Percentiles rank a stretch among this genome's conserved stretches.
Evolutionary conservation across 1,140 invertebrate species (phyloP).

Genomic region (Drosophila pandora): DNA sequence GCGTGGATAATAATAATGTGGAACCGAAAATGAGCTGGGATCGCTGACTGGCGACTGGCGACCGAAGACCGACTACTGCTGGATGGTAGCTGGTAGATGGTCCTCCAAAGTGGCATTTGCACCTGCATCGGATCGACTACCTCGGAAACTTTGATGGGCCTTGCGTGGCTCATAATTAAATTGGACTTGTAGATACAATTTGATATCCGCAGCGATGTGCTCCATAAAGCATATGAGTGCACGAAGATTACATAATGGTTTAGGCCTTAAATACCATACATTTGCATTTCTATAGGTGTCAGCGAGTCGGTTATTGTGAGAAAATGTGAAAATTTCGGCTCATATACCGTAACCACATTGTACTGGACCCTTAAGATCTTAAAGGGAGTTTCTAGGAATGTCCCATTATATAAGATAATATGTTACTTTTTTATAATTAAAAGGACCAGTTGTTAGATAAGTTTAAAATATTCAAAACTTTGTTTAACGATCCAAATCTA

Average conservation of each 20-base stretch:
- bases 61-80: slow-evolving; percentile 9
- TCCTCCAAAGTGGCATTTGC: slow-evolving; percentile 61
- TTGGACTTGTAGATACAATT: slow-evolving; percentile 79
- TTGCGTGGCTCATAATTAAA: slow-evolving; percentile 77
- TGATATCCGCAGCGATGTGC: slow-evolving; percentile 64
- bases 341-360: slow-evolving; percentile 12
- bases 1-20: slow-evolving; percentile 82
- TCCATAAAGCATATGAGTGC: slow-evolving; percentile 67
- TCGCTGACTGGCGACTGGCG: slow-evolving; percentile 20
- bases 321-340: slow-evolving; percentile 27
- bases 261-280: slow-evolving; percentile 27
- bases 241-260: slow-evolving; percentile 58
- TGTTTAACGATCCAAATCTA: slow-evolving; percentile 27
- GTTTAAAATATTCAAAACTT: background rate
- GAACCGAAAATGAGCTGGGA: slow-evolving; percentile 75
- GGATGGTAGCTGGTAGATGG: slow-evolving; percentile 23
- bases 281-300: slow-evolving; percentile 33
- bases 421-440: slow-evolving; percentile 13
- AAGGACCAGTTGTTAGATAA: slow-evolving; percentile 9
- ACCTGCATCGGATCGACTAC: slow-evolving; percentile 55
- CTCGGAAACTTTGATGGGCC: slow-evolving; percentile 64
- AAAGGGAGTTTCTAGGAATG: background rate
- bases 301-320: slow-evolving; percentile 14
- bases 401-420: background rate
- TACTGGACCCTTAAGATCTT: slow-evolving; percentile 1